A percentile compares a stretch with the other conserved stretches of the same genome.
Evolutionary conservation across 2,797 vertebrate genomes (phyloP).

Genomic region (Numenius phaeopus): DNA sequence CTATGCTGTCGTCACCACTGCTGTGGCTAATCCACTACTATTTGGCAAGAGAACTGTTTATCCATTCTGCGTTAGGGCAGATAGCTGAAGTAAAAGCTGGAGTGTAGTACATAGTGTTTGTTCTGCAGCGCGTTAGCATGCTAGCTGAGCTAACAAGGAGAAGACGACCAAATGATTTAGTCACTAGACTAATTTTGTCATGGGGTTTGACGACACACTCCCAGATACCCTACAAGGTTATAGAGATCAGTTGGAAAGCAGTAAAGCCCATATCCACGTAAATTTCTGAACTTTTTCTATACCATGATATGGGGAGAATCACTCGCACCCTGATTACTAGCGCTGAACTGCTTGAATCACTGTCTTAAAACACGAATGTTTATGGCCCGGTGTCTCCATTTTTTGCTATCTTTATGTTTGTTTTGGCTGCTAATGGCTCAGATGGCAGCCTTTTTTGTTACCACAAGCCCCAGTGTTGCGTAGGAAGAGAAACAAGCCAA

Average conservation of each 20-base stretch:
- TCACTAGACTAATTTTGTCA: slow-evolving; percentile 20
- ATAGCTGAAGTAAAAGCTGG: slow-evolving; percentile 14
- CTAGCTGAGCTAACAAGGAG: slow-evolving; percentile 20
- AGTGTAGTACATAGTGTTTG: background rate
- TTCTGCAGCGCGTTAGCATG: background rate
- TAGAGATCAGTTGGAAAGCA: background rate
- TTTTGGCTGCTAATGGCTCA: slow-evolving; percentile 13
- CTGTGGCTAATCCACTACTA: slow-evolving; percentile 55
- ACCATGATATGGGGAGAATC: background rate
- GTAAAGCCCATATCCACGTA: background rate
- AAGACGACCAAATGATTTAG: background rate
- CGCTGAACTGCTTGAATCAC: background rate
- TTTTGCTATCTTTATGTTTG: background rate
- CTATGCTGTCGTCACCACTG: slow-evolving; percentile 24
- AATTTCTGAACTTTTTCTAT: background rate
- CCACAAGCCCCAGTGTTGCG: background rate
- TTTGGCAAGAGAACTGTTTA: slow-evolving; percentile 57
- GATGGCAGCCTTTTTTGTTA: background rate
- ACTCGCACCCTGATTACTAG: background rate
- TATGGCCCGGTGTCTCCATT: background rate
- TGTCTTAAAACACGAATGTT: slow-evolving; percentile 10
- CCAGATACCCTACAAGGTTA: background rate
- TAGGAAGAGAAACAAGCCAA: background rate
- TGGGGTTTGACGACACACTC: background rate
- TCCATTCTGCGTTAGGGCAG: background rate